These are phyloP conservation scores for Squalus acanthias DNA, from an alignment of 2,797 vertebrate species.

Conservation along the genomic window DNA sequence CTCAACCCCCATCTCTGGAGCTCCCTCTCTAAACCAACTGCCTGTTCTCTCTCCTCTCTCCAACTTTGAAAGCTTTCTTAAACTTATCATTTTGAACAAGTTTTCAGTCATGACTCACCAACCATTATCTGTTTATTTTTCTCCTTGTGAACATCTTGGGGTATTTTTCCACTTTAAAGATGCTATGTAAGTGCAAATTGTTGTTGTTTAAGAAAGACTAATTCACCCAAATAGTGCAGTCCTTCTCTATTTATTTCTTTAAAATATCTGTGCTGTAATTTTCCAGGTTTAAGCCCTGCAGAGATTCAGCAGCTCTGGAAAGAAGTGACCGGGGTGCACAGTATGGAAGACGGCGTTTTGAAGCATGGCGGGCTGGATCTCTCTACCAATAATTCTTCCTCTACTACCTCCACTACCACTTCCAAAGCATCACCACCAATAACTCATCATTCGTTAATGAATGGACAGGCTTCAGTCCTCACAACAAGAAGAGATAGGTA, in stretches of 20 bases:
- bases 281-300: conserved; percentile 90
- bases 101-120: not conserved
- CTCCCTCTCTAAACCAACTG: not conserved
- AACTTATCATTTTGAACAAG: not conserved
- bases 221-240: not conserved
- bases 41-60: not conserved
- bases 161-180: not conserved
- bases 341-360: conserved; percentile 92
- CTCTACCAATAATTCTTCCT: conserved; percentile 91
- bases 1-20: not conserved
- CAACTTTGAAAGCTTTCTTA: not conserved
- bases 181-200: not conserved
- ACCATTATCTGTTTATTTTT: not conserved
- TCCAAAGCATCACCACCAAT: conserved; percentile 98
- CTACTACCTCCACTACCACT: conserved; percentile 85
- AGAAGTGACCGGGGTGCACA: conserved; percentile 87
- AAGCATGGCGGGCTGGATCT: conserved; percentile 97
- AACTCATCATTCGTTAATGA: conserved; percentile 88
- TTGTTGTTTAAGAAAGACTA: not conserved
- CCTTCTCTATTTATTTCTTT: conserved; percentile 50
- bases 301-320: conserved; percentile 99
- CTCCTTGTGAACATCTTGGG: not conserved
- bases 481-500: conserved; percentile 93
- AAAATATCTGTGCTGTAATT: conserved; percentile 40
- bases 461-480: conserved; percentile 93